Percentiles rank a stretch among this genome's conserved stretches.
phyloP scores from a whole-genome alignment of 2,113 vertebrate species.

The Chloebia gouldiae region DNA sequence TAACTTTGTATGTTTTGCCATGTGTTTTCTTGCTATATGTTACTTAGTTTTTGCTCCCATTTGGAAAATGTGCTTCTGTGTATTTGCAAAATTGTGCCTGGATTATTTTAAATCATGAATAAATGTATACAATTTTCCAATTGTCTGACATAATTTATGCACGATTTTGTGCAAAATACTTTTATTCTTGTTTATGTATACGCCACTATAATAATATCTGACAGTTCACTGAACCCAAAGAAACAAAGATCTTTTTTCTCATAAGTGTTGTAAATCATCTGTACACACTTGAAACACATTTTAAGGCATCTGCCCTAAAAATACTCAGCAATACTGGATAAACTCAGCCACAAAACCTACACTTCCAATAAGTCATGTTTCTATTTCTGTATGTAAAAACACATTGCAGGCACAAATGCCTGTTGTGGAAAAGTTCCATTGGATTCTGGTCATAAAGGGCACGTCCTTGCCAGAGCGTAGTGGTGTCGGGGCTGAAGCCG shows the following conservation, averaged over 20 bases:
- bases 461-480: rapidly evolving
- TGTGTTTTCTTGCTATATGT: conserved; percentile 56
- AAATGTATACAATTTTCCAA: conserved; percentile 61
- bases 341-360: not conserved
- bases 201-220: not conserved
- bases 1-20: conserved; percentile 47
- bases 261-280: not conserved
- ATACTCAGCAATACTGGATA: not conserved
- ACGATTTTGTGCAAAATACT: not conserved
- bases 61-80: conserved; percentile 59
- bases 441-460: not conserved
- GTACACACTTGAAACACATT: not conserved
- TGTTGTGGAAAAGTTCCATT: not conserved
- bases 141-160: not conserved
- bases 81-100: conserved; percentile 65
- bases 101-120: conserved; percentile 67
- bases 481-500: not conserved
- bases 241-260: not conserved
- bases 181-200: not conserved
- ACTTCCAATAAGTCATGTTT: not conserved
- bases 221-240: not conserved
- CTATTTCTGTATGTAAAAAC: not conserved
- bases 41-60: conserved; percentile 48
- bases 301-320: not conserved
- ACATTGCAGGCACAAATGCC: not conserved